These are phyloP conservation scores for Lathronympha strigana DNA, from an alignment of 2,888 invertebrate species.

Conservation along the genomic window DNA sequence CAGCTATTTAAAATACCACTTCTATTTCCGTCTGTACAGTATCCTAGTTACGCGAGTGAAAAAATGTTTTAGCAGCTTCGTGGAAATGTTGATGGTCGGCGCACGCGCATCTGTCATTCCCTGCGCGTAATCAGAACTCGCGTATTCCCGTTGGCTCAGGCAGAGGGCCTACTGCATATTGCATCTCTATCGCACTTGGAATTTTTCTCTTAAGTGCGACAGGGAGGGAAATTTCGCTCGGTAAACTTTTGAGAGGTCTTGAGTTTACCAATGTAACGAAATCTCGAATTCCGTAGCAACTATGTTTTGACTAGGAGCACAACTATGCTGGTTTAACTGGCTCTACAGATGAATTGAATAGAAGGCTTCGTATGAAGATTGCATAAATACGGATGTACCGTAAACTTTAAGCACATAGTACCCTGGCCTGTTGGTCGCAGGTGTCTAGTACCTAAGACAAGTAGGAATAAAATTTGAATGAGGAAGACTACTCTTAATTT, in stretches of 20 bases:
- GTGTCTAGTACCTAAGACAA: neutral
- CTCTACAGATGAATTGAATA: neutral
- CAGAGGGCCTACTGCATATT: too few relatives aligned
- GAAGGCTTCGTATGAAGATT: constrained; percentile 35
- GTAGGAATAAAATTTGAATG: too few relatives aligned
- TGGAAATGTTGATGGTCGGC: constrained; percentile 44
- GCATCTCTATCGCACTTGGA: too few relatives aligned
- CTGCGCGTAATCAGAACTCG: constrained; percentile 34
- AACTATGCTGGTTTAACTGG: neutral
- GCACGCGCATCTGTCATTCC: constrained; percentile 40
- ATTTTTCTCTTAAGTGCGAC: too few relatives aligned
- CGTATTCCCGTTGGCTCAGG: neutral
- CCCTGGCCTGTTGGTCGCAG: neutral
- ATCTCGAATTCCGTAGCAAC: neutral
- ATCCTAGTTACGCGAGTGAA: constrained; percentile 67
- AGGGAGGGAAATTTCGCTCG: too few relatives aligned
- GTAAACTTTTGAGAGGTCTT: too few relatives aligned
- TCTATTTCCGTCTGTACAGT: constrained; percentile 52
- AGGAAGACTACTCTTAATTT: too few relatives aligned
- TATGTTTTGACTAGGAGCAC: neutral
- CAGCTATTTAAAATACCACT: constrained; percentile 6
- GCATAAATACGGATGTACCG: constrained; percentile 12
- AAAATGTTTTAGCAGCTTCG: constrained; percentile 45
- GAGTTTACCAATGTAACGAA: neutral
- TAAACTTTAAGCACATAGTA: constrained; percentile 4